Evolutionary conservation across 1,140 invertebrate species (phyloP), one percentile per base, ranked within the genome.

Genomic region (Acromyrmex echinatior): DNA sequence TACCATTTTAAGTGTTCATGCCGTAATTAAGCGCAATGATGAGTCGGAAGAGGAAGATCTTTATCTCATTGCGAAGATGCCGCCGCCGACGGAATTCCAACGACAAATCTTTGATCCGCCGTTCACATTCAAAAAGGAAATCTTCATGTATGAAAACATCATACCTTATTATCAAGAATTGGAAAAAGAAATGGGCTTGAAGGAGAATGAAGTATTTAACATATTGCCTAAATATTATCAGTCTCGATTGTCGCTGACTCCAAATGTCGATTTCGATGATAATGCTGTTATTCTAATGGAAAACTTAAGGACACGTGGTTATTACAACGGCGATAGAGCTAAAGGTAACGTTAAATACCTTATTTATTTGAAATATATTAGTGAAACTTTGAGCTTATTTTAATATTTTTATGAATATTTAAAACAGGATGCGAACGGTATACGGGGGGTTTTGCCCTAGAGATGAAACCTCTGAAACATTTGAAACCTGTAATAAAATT

Each of bases 261-360:
- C 93, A 0, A 91, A 91, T 0, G 70, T 87, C 0, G 92, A 93
- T 16, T 96, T 96, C 0, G 96, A 97, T 77, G 94, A 96, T 1
- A 93, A 96, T 68, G 96, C 96, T 0, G 95, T 96, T 3, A 94
- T 97, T 35, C 76, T 97, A 0, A 94, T 96, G 85, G 96, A 97
- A 78, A 96, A 97, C 92, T 82, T 97, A 2, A 96, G 96, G 70
- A 65, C 88, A 0, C 87, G 91, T 1, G 96, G 95, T 2, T 97
- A 95, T 81, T 95, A 95, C 35, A 95, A 93, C 0, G 95, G 94
- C 0, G 95, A 96, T 65, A 94, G 96, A 56, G 90, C 93, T 39
- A 18, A 12, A 81, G 94, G 93, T 92, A 87, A 4, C 2, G 16
- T 49, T 49, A 49, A 63, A 63, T 66, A 6, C 45, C 3, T 77